Evolutionary conservation across 1,140 invertebrate species (phyloP).

Genomic region (Macrobrachium rosenbergii): DNA sequence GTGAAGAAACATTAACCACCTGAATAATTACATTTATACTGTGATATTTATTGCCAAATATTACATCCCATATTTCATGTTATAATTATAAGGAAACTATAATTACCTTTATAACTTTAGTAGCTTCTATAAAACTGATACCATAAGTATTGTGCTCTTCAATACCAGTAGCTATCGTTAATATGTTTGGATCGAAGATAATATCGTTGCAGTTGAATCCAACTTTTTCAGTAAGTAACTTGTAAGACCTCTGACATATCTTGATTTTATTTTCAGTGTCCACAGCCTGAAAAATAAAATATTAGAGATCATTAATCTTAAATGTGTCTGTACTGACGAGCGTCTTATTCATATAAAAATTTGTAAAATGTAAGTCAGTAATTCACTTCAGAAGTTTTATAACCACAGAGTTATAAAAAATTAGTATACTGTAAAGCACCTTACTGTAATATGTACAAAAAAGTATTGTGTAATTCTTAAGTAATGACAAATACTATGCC

Average conservation of each 20-base stretch:
- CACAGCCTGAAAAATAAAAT: slow-evolving; percentile 70
- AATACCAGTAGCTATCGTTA: slow-evolving; percentile 77
- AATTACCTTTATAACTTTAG: slow-evolving; percentile 73
- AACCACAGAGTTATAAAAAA: too few relatives aligned
- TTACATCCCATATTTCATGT: too few relatives aligned
- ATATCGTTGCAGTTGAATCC: slow-evolving; percentile 77
- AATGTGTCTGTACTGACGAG: not conserved
- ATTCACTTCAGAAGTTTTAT: too few relatives aligned
- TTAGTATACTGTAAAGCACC: too few relatives aligned
- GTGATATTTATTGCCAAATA: too few relatives aligned
- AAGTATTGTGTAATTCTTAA: too few relatives aligned
- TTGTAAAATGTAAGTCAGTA: too few relatives aligned
- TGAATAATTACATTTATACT: too few relatives aligned
- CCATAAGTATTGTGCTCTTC: slow-evolving; percentile 76
- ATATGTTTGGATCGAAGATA: slow-evolving; percentile 79
- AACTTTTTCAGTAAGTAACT: slow-evolving; percentile 73
- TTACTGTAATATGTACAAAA: too few relatives aligned
- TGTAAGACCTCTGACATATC: slow-evolving; percentile 74
- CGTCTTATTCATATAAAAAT: not conserved
- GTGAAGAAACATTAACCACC: too few relatives aligned
- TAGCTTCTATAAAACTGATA: slow-evolving; percentile 75
- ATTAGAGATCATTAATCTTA: not conserved
- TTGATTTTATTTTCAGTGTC: slow-evolving; percentile 73
- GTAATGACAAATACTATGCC: too few relatives aligned
- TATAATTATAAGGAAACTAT: too few relatives aligned